Evolutionary conservation across 1,140 invertebrate species (phyloP).

Genomic region (Psix sp.): DNA sequence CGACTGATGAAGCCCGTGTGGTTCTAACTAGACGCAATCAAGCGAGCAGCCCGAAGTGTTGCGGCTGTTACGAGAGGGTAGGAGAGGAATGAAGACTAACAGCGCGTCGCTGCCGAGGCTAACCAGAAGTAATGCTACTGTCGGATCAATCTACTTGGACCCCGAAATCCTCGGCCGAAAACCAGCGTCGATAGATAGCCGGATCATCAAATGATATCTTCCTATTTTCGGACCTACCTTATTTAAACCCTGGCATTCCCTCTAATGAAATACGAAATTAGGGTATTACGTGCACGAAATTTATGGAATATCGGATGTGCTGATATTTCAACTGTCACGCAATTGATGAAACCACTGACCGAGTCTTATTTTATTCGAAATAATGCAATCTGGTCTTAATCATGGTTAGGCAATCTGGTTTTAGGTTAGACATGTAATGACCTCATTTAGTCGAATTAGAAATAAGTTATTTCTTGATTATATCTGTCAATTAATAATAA

Average conservation of each 20-base stretch:
- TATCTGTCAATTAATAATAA: no score
- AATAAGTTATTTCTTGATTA: no score
- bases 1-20: conserved; percentile 72
- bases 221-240: conserved; percentile 22
- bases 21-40: conserved; percentile 76
- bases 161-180: conserved; percentile 62
- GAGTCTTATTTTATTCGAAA: background rate
- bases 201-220: conserved; percentile 53
- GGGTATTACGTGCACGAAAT: conserved; percentile 6
- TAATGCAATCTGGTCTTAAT: conserved; percentile 10
- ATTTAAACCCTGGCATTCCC: conserved; percentile 12
- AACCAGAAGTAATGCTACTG: conserved; percentile 75
- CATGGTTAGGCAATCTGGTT: conserved; percentile 15
- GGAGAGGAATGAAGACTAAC: conserved; percentile 75
- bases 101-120: conserved; percentile 72
- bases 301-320: conserved; percentile 7
- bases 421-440: conserved; percentile 12
- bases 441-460: conserved; percentile 4
- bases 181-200: conserved; percentile 46
- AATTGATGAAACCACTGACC: conserved; percentile 1
- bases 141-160: conserved; percentile 72
- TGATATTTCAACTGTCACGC: conserved; percentile 2
- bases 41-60: conserved; percentile 68
- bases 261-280: conserved; percentile 35
- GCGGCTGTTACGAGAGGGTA: conserved; percentile 62